Percentiles rank a stretch among this genome's conserved stretches.
Conservation (phyloP, 1,140 invertebrate genomes). For the Apis florea region DNA sequence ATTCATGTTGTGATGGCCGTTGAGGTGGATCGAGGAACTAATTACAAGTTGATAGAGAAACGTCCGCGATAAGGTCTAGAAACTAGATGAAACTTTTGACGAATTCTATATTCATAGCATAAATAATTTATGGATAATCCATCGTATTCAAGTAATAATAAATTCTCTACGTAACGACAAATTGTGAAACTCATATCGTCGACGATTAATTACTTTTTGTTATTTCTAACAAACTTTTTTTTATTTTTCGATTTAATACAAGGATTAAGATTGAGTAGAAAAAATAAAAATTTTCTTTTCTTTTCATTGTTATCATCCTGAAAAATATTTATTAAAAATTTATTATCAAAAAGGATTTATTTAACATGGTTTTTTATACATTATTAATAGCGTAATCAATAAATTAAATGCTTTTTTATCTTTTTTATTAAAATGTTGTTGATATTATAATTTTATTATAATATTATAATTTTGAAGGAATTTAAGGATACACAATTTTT, state of each 20-base stretch:
- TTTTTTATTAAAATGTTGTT: too few relatives aligned
- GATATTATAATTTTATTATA: too few relatives aligned
- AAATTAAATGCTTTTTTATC: too few relatives aligned
- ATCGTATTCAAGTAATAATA: slow-evolving; percentile 4
- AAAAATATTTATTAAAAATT: too few relatives aligned
- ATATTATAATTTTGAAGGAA: too few relatives aligned
- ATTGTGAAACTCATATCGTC: not conserved
- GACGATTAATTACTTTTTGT: not conserved
- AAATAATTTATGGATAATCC: slow-evolving; percentile 39
- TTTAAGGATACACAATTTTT: too few relatives aligned
- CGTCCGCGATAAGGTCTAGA: slow-evolving; percentile 22
- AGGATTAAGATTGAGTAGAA: not conserved
- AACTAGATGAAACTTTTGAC: slow-evolving; percentile 41
- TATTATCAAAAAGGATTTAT: too few relatives aligned
- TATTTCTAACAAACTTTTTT: not conserved
- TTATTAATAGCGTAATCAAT: too few relatives aligned
- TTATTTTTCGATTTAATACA: not conserved
- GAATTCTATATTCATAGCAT: slow-evolving; percentile 48
- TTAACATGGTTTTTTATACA: too few relatives aligned
- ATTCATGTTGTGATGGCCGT: slow-evolving; percentile 44
- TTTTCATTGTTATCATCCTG: too few relatives aligned
- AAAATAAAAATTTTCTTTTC: too few relatives aligned
- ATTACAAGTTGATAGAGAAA: slow-evolving; percentile 44
- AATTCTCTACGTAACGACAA: not conserved
- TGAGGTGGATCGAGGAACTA: slow-evolving; percentile 25